These are phyloP conservation scores for Mesembrinibis cayennensis DNA, from an alignment of 2,113 vertebrate genomes.

Conservation along the genomic window DNA sequence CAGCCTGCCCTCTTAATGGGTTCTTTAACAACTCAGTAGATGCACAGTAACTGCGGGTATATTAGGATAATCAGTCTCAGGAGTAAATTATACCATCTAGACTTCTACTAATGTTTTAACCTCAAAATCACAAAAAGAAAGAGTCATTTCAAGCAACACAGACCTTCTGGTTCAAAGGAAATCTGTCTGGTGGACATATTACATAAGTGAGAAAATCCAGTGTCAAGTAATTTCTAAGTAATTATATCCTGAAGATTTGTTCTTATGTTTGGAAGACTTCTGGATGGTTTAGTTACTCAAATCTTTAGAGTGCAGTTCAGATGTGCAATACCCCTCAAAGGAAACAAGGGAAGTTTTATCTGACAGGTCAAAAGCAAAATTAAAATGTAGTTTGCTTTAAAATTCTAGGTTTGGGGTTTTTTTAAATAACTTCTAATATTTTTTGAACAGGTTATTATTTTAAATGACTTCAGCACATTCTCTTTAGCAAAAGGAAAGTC, in stretches of 20 bases:
- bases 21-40: constrained; percentile 58
- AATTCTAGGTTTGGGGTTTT: not conserved
- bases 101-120: constrained; percentile 19
- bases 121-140: not conserved
- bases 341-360: not conserved
- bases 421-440: not conserved
- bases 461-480: not conserved
- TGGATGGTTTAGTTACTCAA: not conserved
- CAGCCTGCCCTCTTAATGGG: constrained; percentile 40
- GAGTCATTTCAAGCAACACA: not conserved
- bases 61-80: constrained; percentile 52
- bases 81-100: constrained; percentile 29
- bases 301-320: not conserved
- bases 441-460: not conserved
- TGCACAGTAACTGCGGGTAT: constrained; percentile 39
- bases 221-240: not conserved
- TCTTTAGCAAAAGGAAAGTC: not conserved
- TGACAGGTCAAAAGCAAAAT: not conserved
- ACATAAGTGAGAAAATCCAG: not conserved
- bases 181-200: not conserved
- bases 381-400: not conserved
- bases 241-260: not conserved
- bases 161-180: not conserved
- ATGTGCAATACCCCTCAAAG: not conserved
- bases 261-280: not conserved